A percentile compares a stretch with the other conserved stretches of the same genome.
Conservation (phyloP, 1,140 invertebrate species). For the Apocrypta bakeri region DNA sequence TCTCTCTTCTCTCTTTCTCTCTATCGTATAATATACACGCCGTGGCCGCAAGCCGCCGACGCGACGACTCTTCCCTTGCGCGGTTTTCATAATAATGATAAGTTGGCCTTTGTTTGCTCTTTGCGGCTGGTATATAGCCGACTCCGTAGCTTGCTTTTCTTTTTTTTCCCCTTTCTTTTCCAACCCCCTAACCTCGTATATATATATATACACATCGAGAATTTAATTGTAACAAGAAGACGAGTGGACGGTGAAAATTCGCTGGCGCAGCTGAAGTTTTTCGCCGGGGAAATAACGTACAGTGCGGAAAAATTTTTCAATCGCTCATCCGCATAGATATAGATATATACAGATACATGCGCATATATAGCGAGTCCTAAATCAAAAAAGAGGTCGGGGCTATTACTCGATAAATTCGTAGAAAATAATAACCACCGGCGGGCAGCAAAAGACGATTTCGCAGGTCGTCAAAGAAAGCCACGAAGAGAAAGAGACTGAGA, state of each 20-base stretch:
- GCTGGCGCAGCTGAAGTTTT: background rate
- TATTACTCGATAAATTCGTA: slow-evolving; percentile 41
- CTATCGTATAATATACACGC: background rate
- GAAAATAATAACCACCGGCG: slow-evolving; percentile 30
- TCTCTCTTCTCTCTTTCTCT: background rate
- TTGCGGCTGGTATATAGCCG: background rate
- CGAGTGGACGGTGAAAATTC: background rate
- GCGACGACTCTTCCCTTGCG: background rate
- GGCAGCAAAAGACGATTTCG: background rate
- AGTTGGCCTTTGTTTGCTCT: slow-evolving; percentile 28
- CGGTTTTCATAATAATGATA: slow-evolving; percentile 29
- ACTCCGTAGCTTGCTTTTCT: background rate
- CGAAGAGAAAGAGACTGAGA: background rate
- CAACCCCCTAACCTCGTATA: background rate
- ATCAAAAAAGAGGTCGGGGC: slow-evolving; percentile 25
- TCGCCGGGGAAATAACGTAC: background rate
- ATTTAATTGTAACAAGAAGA: background rate
- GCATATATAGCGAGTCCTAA: background rate
- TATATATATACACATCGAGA: background rate
- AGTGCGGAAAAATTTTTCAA: slow-evolving; percentile 10
- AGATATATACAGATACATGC: no score
- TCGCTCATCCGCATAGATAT: background rate
- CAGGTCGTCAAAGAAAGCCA: background rate
- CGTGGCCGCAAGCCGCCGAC: background rate
- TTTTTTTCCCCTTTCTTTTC: background rate